Conservation (phyloP, 37 sponge, comb jelly and placozoan genomes). For the Geodia barretti region DNA sequence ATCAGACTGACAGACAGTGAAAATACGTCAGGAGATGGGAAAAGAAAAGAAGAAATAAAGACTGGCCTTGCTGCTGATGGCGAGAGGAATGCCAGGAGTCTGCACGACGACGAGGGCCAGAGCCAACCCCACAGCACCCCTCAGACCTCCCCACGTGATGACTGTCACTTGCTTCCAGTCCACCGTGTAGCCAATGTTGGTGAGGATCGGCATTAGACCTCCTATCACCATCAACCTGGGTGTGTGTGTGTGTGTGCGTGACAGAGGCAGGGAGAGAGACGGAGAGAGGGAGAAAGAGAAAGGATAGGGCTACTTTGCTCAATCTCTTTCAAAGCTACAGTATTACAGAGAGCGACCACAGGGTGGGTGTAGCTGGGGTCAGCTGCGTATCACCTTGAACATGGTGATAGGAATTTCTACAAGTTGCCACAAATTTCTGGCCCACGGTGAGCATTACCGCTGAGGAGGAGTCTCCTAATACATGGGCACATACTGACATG, state of each 20-base stretch:
- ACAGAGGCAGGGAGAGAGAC: neutral
- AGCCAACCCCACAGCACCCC: constrained; percentile 90
- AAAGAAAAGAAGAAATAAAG: neutral
- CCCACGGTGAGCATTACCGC: no score
- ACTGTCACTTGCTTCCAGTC: constrained; percentile 70
- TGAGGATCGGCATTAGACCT: constrained; percentile 61
- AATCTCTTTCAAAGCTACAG: no score
- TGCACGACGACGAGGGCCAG: constrained; percentile 86
- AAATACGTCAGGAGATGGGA: neutral
- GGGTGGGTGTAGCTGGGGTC: no score
- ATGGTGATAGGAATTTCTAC: no score
- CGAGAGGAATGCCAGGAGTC: constrained; percentile 51
- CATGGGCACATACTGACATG: no score
- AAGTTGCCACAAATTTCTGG: no score
- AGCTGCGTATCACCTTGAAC: no score
- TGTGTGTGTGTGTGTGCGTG: constrained; percentile 10
- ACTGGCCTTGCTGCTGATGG: constrained; percentile 77
- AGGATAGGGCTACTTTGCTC: no score
- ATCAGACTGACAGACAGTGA: neutral
- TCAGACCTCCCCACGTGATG: constrained; percentile 90
- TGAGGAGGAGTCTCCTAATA: no score
- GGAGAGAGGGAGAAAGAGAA: constrained; percentile 13
- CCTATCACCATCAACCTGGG: constrained; percentile 61
- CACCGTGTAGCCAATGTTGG: constrained; percentile 74
- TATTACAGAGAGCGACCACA: no score